Evolutionary conservation across 2,888 invertebrate species (phyloP).

Genomic region (Morpho achilles): DNA sequence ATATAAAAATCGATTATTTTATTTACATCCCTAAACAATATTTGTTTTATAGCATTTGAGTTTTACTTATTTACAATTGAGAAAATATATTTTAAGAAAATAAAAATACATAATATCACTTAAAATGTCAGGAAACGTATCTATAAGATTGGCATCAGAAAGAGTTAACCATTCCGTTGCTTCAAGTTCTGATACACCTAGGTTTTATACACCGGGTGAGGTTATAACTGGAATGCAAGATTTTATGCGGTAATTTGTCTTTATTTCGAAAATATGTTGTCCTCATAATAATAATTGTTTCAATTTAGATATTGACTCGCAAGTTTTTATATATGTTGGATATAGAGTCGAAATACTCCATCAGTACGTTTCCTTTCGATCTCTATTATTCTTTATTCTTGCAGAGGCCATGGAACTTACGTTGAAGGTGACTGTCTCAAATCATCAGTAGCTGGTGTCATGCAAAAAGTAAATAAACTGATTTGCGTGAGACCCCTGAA

Average conservation of each 20-base stretch:
- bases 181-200: conserved; percentile 78
- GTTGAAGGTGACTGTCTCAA: conserved; percentile 89
- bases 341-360: too few relatives aligned
- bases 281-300: too few relatives aligned
- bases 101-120: neutral
- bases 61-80: too few relatives aligned
- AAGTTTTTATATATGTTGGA: too few relatives aligned
- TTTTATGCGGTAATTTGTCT: conserved; percentile 85
- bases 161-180: conserved; percentile 81
- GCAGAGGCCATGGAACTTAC: conserved; percentile 98
- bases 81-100: too few relatives aligned
- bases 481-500: conserved; percentile 95
- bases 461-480: conserved; percentile 96
- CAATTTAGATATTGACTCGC: too few relatives aligned
- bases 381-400: neutral
- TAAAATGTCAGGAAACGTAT: conserved; percentile 76
- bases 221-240: conserved; percentile 89
- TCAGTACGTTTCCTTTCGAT: neutral
- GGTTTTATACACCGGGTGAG: conserved; percentile 92
- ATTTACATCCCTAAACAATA: too few relatives aligned
- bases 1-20: too few relatives aligned
- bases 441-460: conserved; percentile 96
- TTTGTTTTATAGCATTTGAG: too few relatives aligned
- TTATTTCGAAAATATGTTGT: too few relatives aligned
- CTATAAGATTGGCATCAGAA: conserved; percentile 82